These are phyloP conservation scores for Acanthis flammea DNA, from an alignment of 2,797 vertebrate genomes.

Conservation along the genomic window DNA sequence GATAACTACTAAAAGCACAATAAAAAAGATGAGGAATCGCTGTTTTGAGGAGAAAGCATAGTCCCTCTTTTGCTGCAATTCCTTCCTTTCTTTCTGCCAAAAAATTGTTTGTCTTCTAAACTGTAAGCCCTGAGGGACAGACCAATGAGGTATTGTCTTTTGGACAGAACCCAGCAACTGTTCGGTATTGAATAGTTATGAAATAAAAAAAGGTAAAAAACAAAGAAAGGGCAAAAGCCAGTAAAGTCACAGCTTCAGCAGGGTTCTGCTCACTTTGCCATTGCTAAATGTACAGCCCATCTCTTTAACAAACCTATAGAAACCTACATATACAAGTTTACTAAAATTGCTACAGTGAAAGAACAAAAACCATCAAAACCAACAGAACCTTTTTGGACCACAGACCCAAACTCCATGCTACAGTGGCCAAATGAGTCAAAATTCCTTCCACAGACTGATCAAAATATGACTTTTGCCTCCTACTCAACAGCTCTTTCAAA, in stretches of 20 bases:
- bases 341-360: not conserved
- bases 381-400: not conserved
- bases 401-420: not conserved
- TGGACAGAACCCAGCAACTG: not conserved
- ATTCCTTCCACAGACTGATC: not conserved
- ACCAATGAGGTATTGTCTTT: not conserved
- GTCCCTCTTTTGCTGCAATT: not conserved
- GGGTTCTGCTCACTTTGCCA: not conserved
- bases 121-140: not conserved
- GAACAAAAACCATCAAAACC: not conserved
- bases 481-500: not conserved
- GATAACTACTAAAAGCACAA: not conserved
- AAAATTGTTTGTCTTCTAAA: not conserved
- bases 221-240: not conserved
- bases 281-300: not conserved
- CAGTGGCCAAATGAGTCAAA: not conserved
- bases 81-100: not conserved
- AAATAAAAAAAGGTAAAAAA: not conserved
- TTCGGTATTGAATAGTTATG: not conserved
- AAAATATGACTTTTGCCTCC: not conserved
- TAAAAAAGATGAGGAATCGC: not conserved
- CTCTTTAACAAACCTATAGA: not conserved
- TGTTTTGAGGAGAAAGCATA: not conserved
- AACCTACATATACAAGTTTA: not conserved
- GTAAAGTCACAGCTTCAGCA: not conserved